phyloP scores from a whole-genome alignment of 2,888 invertebrate genomes.

The Andrena bucephala region DNA sequence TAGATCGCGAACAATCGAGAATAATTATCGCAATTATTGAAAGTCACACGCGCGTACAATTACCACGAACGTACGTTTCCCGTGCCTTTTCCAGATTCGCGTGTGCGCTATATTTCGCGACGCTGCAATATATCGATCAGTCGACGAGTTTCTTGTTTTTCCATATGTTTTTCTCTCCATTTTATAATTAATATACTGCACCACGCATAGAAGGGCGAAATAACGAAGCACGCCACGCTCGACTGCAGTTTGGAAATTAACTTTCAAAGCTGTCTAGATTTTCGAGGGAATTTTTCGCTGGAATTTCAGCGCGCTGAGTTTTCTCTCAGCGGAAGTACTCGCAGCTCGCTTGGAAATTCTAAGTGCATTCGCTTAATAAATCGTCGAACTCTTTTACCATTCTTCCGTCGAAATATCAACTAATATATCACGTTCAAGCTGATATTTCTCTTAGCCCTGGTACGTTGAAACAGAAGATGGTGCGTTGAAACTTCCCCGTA shows the following conservation, averaged over 20 bases:
- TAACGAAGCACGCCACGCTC: background rate
- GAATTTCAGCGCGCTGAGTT: background rate
- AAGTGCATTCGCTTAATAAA: slow-evolving; percentile 1
- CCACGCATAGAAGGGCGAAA: slow-evolving; percentile 9
- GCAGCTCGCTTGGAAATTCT: background rate
- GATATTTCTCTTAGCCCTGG: background rate
- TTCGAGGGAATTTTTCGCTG: background rate
- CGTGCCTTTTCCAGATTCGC: slow-evolving; percentile 27
- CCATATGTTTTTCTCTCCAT: background rate
- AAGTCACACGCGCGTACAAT: slow-evolving; percentile 18
- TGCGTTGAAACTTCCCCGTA: background rate
- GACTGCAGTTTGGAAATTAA: slow-evolving; percentile 20
- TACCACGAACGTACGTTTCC: slow-evolving; percentile 8
- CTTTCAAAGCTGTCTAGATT: background rate
- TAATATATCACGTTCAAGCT: background rate
- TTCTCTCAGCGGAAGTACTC: background rate
- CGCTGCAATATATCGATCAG: slow-evolving; percentile 54
- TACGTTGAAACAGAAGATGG: too few relatives aligned
- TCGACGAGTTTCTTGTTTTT: slow-evolving; percentile 1
- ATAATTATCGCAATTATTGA: slow-evolving; percentile 3
- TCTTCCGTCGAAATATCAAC: background rate
- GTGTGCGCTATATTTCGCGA: slow-evolving; percentile 29
- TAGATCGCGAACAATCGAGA: background rate
- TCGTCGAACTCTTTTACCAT: background rate
- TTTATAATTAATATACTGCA: slow-evolving; percentile 46